Base-by-base conservation (phyloP, 1,140 invertebrate genomes). In the Diorhabda carinulata region DNA sequence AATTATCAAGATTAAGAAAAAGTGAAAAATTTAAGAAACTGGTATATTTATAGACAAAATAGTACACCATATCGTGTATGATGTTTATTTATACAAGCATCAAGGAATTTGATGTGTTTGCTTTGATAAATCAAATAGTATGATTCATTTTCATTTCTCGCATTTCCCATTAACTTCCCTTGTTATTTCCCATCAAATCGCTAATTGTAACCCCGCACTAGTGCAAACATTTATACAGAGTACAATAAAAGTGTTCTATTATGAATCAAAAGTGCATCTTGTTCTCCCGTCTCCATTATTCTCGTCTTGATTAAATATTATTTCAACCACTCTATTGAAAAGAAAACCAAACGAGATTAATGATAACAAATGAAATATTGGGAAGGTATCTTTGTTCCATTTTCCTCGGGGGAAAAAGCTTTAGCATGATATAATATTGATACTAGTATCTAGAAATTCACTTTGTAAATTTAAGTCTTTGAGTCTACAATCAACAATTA, bases 211-310 rank as follows among this genome's bases (percentile, higher is more conserved):
- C 43, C 43, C 43, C 41, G 43, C 41, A 62, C 41, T n/a, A 62
- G 10, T 44, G 43, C 41, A 62, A 62, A 62, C 43, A 62, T 62
- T 62, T 62, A 62, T 43, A 10, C n/a, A n/a, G 41, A n/a, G 41
- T 43, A 62, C 61, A 62, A 62, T 44, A 62, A 62, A 62, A 62
- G 43, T 62, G 43, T 43, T 62, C 61, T 62, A 62, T 62, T 62
- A 62, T 47, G 43, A 8, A 62, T 62, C 61, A 62, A 62, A 62
- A 62, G 61, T 62, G 61, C 61, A 62, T 62, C 61, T 43, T 52
- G 47, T n/a, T 52, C n/a, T n/a, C 47, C 6, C n/a, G 6, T 52
- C 3, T 52, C 47, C 6, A 52, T n/a, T 62, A 43, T 62, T 62
- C 43, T 41, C 41, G 2, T 43, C 61, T 62, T 62, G 61, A 62